These are phyloP conservation scores for Gymnosoma rotundatum DNA, from an alignment of 2,888 invertebrate genomes.

Conservation along the genomic window DNA sequence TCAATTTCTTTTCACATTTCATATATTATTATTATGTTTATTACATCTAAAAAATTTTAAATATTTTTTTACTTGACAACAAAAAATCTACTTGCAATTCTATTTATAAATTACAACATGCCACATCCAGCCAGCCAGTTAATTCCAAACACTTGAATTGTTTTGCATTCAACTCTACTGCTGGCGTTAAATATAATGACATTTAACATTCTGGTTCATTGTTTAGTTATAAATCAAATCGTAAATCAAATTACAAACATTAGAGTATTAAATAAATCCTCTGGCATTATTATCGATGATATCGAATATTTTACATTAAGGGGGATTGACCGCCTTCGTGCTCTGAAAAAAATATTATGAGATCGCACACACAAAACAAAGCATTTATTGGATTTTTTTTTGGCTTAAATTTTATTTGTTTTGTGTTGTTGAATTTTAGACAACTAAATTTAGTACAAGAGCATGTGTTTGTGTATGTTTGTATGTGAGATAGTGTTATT, in stretches of 20 bases:
- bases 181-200: background rate
- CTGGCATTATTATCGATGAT: slow-evolving; percentile 35
- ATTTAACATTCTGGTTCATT: slow-evolving; percentile 36
- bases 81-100: no score
- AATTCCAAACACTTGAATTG: no score
- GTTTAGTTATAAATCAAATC: slow-evolving; percentile 33
- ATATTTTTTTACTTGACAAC: no score
- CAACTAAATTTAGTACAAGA: slow-evolving; percentile 19
- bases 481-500: background rate
- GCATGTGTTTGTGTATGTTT: background rate
- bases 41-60: no score
- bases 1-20: no score
- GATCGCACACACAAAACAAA: background rate
- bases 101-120: no score
- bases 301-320: slow-evolving; percentile 6
- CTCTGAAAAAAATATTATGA: background rate
- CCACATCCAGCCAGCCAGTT: no score
- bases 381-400: background rate
- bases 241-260: slow-evolving; percentile 43
- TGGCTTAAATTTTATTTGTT: slow-evolving; percentile 10
- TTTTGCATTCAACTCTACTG: no score
- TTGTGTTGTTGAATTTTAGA: slow-evolving; percentile 11
- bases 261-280: slow-evolving; percentile 35
- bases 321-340: background rate
- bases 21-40: no score